Evolutionary conservation across 2,797 vertebrate genomes (phyloP).

Genomic region (Betta splendens): DNA sequence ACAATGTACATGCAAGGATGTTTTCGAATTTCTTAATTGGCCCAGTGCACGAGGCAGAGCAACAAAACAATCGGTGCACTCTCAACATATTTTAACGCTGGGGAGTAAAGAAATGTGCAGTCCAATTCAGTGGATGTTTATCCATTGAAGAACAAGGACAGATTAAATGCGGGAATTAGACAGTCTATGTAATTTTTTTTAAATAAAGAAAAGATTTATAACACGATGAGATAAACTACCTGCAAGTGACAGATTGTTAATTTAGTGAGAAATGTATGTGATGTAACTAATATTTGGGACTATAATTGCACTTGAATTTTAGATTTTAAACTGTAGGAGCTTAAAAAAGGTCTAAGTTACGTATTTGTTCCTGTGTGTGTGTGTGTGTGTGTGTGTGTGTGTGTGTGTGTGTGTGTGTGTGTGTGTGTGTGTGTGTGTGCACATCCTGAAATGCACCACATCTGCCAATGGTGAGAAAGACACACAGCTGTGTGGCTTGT

Average conservation of each 20-base stretch:
- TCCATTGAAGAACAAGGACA: constrained; percentile 40
- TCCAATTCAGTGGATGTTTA: constrained; percentile 38
- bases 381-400: no score
- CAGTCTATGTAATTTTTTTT: constrained; percentile 57
- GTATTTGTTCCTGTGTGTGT: constrained; percentile 69
- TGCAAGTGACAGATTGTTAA: constrained; percentile 84
- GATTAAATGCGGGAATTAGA: constrained; percentile 42
- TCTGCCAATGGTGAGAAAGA: constrained; percentile 48
- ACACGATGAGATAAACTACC: constrained; percentile 83
- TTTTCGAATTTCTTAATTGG: constrained; percentile 40
- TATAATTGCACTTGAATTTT: constrained; percentile 90
- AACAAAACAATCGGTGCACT: constrained; percentile 69
- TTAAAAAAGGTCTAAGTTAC: constrained; percentile 62
- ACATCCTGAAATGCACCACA: constrained; percentile 75
- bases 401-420: constrained; percentile 75
- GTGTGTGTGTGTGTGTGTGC: constrained; percentile 73
- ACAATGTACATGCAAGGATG: constrained; percentile 58
- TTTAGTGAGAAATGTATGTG: constrained; percentile 81
- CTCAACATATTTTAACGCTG: constrained; percentile 54
- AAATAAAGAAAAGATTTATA: constrained; percentile 48
- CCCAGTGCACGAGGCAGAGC: constrained; percentile 58
- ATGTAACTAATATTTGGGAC: constrained; percentile 87
- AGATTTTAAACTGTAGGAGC: constrained; percentile 79
- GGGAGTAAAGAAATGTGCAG: constrained; percentile 35
- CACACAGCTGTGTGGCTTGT: constrained; percentile 38